These are phyloP conservation scores for Subacronicta megacephala DNA, from an alignment of 2,888 invertebrate genomes.

Conservation along the genomic window DNA sequence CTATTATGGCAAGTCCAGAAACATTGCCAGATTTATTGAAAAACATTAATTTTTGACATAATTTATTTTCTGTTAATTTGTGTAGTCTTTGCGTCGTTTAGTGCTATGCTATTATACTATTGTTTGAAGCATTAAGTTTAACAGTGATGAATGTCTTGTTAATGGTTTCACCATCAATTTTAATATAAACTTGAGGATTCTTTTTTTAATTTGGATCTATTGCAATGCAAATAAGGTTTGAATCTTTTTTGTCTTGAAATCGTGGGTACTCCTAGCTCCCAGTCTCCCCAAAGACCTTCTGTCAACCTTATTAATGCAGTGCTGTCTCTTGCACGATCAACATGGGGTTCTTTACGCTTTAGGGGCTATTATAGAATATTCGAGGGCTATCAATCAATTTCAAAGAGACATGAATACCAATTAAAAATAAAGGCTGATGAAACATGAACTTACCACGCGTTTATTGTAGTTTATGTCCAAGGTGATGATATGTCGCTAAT, in stretches of 20 bases:
- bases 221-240: too few species aligned
- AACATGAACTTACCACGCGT: not conserved
- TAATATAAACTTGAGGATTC: constrained; percentile 7
- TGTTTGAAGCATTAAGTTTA: constrained; percentile 18
- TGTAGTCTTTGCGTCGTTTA: constrained; percentile 7
- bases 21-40: constrained; percentile 13
- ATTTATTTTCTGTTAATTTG: constrained; percentile 38
- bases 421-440: too few species aligned
- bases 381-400: too few species aligned
- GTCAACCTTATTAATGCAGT: too few species aligned
- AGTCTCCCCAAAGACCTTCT: too few species aligned
- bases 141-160: constrained; percentile 23
- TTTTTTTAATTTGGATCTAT: too few species aligned
- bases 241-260: too few species aligned
- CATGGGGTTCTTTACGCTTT: too few species aligned
- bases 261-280: too few species aligned
- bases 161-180: constrained; percentile 23
- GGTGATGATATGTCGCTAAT: constrained; percentile 8
- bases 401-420: too few species aligned
- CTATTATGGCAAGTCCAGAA: constrained; percentile 14
- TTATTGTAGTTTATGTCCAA: not conserved
- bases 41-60: constrained; percentile 29
- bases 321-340: too few species aligned
- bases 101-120: not conserved
- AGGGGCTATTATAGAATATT: too few species aligned